A percentile compares a stretch with the other conserved stretches of the same genome.
Evolutionary conservation across 2,797 vertebrate genomes (phyloP).

Genomic region (Otus scops): DNA sequence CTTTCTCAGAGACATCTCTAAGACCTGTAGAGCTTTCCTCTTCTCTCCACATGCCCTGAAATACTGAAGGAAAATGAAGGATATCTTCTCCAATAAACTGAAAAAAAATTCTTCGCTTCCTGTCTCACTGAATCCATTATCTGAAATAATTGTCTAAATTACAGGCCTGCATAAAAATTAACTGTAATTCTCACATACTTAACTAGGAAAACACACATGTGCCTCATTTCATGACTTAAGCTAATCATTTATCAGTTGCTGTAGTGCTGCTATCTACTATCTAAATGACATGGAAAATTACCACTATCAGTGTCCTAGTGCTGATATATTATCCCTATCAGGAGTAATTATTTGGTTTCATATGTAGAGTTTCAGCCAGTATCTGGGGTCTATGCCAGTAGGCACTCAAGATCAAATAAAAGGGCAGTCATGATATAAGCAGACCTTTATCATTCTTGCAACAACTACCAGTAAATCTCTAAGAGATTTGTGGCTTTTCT

Average conservation of each 20-base stretch:
- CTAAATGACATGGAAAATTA: slow-evolving; percentile 51
- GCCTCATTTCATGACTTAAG: not conserved
- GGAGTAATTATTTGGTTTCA: slow-evolving; percentile 49
- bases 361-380: slow-evolving; percentile 6
- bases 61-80: not conserved
- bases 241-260: slow-evolving; percentile 26
- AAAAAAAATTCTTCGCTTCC: not conserved
- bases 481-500: not conserved
- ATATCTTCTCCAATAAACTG: not conserved
- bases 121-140: not conserved
- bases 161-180: not conserved
- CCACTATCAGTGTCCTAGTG: slow-evolving; percentile 20
- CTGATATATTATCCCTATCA: slow-evolving; percentile 53
- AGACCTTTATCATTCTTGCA: not conserved
- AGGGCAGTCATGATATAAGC: not conserved
- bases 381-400: slow-evolving; percentile 37
- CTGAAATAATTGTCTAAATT: not conserved
- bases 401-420: slow-evolving; percentile 30
- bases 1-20: not conserved
- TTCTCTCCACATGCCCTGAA: not conserved
- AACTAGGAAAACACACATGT: not conserved
- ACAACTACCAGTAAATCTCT: not conserved
- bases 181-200: not conserved
- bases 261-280: slow-evolving; percentile 5
- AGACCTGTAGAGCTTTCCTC: not conserved